Conservation (phyloP, 1,140 invertebrate species). For the Chironomus striatipennis region DNA sequence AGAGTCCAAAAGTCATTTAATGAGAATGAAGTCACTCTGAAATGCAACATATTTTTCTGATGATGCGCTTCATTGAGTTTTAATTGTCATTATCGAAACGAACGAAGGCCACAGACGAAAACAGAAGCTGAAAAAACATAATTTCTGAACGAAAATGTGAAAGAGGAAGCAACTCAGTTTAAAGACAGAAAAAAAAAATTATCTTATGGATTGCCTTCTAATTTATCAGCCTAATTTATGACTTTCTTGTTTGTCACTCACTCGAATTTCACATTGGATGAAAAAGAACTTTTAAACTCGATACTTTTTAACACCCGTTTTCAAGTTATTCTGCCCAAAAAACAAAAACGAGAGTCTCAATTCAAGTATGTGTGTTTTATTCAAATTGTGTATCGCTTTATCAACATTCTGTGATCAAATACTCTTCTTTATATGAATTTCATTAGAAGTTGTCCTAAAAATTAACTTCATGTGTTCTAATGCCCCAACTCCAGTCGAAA, state of each 20-base stretch:
- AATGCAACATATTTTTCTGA: not conserved
- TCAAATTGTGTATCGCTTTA: not conserved
- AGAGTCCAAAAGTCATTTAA: not conserved
- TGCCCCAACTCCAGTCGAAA: too few relatives aligned
- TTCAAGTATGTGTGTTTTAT: not conserved
- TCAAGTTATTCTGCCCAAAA: too few relatives aligned
- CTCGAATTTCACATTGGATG: not conserved
- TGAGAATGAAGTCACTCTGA: not conserved
- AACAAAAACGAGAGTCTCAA: too few relatives aligned
- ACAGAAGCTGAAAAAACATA: not conserved
- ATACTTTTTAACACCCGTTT: slow-evolving; percentile 13
- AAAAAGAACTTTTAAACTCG: not conserved
- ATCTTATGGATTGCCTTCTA: not conserved
- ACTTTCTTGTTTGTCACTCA: not conserved
- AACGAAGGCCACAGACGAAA: not conserved
- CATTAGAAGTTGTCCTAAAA: not conserved
- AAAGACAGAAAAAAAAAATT: not conserved
- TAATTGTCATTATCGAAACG: not conserved
- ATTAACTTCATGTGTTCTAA: too few relatives aligned
- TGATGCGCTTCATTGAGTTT: slow-evolving; percentile 12
- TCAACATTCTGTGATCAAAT: not conserved
- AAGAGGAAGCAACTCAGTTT: not conserved
- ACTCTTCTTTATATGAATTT: not conserved
- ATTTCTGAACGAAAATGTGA: not conserved
- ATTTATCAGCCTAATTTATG: slow-evolving; percentile 9